A percentile compares a stretch with the other conserved stretches of the same genome.
phyloP scores from a whole-genome alignment of 1,140 invertebrate species.

The Drosophila sturtevanti region DNA sequence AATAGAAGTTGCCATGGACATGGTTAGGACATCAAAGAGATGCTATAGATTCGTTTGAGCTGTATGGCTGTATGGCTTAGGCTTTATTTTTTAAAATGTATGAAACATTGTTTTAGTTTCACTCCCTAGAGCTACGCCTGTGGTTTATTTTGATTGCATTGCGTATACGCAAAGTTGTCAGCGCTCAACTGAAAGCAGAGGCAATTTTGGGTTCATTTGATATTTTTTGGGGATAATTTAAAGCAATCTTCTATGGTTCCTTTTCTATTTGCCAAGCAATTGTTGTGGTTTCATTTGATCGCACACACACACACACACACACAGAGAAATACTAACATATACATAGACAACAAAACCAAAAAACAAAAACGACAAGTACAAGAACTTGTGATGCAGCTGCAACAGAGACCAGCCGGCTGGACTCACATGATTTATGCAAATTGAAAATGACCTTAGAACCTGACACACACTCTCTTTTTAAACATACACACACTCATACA shows the following conservation, averaged over 20 bases:
- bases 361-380: background rate
- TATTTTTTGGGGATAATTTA: conserved; percentile 17
- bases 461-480: conserved; percentile 32
- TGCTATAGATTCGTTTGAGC: background rate
- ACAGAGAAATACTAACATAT: background rate
- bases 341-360: conserved; percentile 12
- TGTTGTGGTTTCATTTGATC: conserved; percentile 51
- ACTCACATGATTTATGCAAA: conserved; percentile 74
- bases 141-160: conserved; percentile 9
- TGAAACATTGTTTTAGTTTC: background rate
- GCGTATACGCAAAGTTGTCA: conserved; percentile 29
- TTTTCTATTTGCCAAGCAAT: conserved; percentile 43
- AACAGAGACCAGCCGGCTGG: conserved; percentile 36
- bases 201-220: conserved; percentile 8
- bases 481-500: conserved; percentile 32
- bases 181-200: background rate
- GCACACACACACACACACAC: conserved; percentile 11
- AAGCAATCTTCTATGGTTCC: conserved; percentile 21
- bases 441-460: conserved; percentile 76
- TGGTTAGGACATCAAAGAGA: background rate
- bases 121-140: background rate
- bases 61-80: too few species aligned
- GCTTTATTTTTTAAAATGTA: background rate
- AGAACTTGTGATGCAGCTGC: conserved; percentile 11
- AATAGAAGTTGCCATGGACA: background rate